Evolutionary conservation across 2,113 vertebrate genomes (phyloP).

Genomic region (Pantherophis guttatus): DNA sequence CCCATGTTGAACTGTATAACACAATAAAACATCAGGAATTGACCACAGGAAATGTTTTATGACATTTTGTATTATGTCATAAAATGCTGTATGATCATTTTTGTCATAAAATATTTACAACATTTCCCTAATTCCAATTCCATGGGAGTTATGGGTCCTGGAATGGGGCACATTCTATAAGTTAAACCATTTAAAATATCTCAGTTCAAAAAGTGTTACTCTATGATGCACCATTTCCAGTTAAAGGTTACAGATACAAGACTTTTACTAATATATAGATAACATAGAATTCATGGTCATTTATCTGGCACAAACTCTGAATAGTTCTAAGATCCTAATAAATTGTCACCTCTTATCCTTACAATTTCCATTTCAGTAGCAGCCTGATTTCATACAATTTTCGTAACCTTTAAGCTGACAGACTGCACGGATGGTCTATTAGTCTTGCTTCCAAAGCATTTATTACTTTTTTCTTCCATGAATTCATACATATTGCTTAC

Average conservation of each 20-base stretch:
- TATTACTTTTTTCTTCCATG: not conserved
- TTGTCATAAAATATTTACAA: not conserved
- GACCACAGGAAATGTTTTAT: not conserved
- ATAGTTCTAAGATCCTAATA: not conserved
- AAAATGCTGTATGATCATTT: not conserved
- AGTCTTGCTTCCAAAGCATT: not conserved
- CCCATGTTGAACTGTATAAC: not conserved
- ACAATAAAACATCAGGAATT: not conserved
- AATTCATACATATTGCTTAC: not conserved
- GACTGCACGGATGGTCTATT: not conserved
- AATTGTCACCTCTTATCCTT: not conserved
- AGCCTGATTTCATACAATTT: constrained; percentile 1
- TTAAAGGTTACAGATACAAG: not conserved
- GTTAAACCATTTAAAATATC: not conserved
- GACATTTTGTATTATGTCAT: not conserved
- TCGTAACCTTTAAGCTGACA: not conserved
- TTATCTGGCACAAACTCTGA: not conserved
- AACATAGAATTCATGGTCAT: not conserved
- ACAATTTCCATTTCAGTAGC: not conserved
- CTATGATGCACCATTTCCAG: not conserved
- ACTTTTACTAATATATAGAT: not conserved
- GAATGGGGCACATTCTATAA: not conserved
- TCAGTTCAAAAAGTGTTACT: not conserved
- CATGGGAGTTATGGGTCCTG: not conserved
- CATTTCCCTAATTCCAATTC: not conserved